Conservation (phyloP, 2,888 invertebrate species). For the Lasioglossum vierecki region DNA sequence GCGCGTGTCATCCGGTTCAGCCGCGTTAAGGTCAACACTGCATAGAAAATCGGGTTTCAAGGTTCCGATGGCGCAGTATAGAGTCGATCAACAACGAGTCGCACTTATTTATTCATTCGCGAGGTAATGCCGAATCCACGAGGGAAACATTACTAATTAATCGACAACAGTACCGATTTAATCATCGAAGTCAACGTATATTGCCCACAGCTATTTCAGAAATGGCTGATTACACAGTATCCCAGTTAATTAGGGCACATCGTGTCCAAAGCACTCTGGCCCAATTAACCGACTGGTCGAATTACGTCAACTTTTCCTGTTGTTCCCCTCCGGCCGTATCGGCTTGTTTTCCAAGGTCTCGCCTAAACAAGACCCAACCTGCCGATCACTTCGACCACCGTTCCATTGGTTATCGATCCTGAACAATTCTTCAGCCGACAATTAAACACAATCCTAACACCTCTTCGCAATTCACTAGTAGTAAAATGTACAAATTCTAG, state of each 20-base stretch:
- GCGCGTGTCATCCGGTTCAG: neutral
- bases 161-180: neutral
- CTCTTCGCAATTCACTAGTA: no score
- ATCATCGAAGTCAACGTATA: neutral
- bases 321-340: neutral
- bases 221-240: constrained; percentile 8
- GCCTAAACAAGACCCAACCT: neutral
- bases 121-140: neutral
- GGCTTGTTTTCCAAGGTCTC: neutral
- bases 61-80: neutral
- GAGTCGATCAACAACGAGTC: neutral
- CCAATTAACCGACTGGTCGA: neutral
- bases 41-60: neutral
- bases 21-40: neutral
- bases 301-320: neutral
- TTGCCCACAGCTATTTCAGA: constrained; percentile 13
- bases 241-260: neutral
- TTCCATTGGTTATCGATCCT: neutral
- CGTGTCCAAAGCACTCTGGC: neutral
- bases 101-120: neutral
- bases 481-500: no score
- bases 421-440: neutral
- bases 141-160: neutral
- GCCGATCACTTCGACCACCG: neutral
- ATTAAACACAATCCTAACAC: neutral